phyloP scores from a whole-genome alignment of 2,797 vertebrate species.

The Benthosema pterotum region DNA sequence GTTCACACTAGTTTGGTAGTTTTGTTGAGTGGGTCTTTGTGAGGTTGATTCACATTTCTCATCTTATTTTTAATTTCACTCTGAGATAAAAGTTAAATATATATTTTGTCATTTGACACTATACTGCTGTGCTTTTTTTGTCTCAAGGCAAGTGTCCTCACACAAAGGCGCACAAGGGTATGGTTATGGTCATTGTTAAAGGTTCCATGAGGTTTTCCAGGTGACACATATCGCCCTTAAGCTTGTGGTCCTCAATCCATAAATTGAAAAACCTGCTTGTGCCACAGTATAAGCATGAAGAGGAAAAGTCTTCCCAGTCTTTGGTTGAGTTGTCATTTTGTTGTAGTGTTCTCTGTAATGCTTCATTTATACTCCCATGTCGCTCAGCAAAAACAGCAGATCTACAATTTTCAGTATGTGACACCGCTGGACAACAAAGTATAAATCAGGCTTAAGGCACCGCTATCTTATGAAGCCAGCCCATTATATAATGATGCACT shows the following conservation, averaged over 20 bases:
- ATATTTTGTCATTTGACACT: no score
- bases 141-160: neutral
- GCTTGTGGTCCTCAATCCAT: neutral
- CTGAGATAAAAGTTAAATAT: no score
- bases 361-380: neutral
- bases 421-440: no score
- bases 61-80: no score
- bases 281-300: neutral
- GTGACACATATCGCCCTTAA: neutral
- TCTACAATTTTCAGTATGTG: no score
- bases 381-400: no score
- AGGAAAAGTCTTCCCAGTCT: neutral
- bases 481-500: no score
- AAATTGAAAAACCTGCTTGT: neutral
- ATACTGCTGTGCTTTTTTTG: neutral
- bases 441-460: no score
- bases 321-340: slow-evolving; percentile 10
- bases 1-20: no score
- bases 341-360: slow-evolving; percentile 8
- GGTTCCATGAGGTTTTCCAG: neutral
- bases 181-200: neutral
- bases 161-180: neutral
- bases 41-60: no score
- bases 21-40: no score
- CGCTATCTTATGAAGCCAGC: no score